Base-by-base conservation (phyloP, 2,113 vertebrate genomes). In the Tichodroma muraria region DNA sequence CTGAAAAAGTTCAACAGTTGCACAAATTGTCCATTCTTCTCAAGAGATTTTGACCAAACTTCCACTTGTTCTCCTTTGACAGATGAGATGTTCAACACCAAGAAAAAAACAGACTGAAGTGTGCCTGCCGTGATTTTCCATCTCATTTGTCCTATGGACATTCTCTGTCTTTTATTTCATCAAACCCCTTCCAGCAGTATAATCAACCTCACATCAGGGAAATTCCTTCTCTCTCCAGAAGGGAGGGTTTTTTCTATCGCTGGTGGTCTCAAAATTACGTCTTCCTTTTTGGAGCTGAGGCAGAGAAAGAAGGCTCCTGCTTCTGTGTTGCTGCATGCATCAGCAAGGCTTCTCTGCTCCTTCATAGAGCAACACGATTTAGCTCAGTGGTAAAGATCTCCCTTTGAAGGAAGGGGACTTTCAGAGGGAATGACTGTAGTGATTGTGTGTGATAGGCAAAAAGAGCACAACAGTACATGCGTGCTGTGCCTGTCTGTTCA, bases 31-130 rank as follows among this genome's bases (percentile, higher is more conserved):
- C 45, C 37, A 33, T 91, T 95, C 59, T 89, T 79, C 69, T 92
- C 94, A 79, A 96, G 71, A 91, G 45, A 93, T 80, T 96, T 91
- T 80, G 95, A 88, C 47, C 80, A 94, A 96, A 93, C 30, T 93
- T 93, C 66, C 57, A 61, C 86, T 95, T 95, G 42, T 65, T 94
- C n/a, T 91, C 88, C 96, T 95, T 63, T 76, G 71, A 40, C 16
- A 52, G 33, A 27, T 30, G 24, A 77, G 19, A 20, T 49, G 13
- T 25, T 27, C 44, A 35, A 60, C 27, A 53, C 13, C 40, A 61
- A 71, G 11, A n/a, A 68, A 88, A n/a, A 89, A 68, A 13, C 1
- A 56, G 47, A 44, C 5, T 25, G 37, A 59, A 52, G 2, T 6
- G 2, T 23, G 5, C 42, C 53, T 80, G 28, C 15, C 15, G 3